Base-by-base conservation (phyloP, 2,113 vertebrate genomes). In the Leucosticte australis region DNA sequence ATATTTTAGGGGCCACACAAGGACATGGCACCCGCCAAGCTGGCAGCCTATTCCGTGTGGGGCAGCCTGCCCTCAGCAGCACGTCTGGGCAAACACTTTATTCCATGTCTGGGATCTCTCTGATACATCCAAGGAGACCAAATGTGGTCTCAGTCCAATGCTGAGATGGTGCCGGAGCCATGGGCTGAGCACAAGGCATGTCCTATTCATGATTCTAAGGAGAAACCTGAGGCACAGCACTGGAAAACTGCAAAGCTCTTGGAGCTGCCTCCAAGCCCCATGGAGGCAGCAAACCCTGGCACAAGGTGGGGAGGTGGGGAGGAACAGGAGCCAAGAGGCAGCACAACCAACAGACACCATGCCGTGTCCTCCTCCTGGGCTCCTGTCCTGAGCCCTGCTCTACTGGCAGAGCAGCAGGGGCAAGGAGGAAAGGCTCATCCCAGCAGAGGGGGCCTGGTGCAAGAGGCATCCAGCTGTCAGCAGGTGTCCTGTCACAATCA, bases 311-410 rank as follows among this genome's bases (percentile, higher is more conserved):
- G 17, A 53, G 42, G 15, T 30, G 23, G 11, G 26, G 33, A 86
- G 33, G 53, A 71, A 0, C 1, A 7, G 52, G 17, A 78, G 35
- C 47, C 50, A 62, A 65, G 56, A 74, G 65, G 60, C 50, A 60
- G 50, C 49, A 18, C 1, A 14, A 8, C 16, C 2, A 0, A 87
- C 30, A 0, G 8, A 52, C 37, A 31, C 23, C 30, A 21, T 0
- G 2, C 30, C 1, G 0, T 64, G 49, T 52, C 33, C 49, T 21
- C 37, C 55, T 87, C 52, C 68, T 17, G 31, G 3, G 21, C 12
- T 53, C 56, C 88, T 83, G 53, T 52, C 74, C 67, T 11, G 30
- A 67, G 62, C 53, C 2, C 0, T 13, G 8, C 47, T 55, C 33
- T 39, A 44, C 24, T 11, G 0, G n/a, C 28, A 4, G 2, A 39